phyloP scores from a whole-genome alignment of 2,888 invertebrate genomes.

The Germaria angustata region DNA sequence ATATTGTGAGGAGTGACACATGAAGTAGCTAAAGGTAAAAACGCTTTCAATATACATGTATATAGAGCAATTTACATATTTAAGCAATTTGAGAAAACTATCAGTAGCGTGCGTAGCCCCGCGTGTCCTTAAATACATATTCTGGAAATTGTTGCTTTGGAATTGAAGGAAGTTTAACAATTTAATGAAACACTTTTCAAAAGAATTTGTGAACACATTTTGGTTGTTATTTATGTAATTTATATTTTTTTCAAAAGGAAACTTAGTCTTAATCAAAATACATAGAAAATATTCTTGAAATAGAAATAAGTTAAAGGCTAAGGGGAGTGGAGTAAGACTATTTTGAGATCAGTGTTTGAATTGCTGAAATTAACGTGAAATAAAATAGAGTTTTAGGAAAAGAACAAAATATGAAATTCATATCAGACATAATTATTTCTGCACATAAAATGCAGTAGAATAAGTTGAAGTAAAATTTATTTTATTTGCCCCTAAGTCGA shows the following conservation, averaged over 20 bases:
- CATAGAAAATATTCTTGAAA: no score
- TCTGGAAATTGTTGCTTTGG: conserved; percentile 16
- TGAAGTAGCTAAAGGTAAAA: conserved; percentile 29
- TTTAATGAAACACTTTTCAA: conserved; percentile 24
- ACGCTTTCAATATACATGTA: background rate
- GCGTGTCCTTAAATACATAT: background rate
- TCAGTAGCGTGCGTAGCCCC: background rate
- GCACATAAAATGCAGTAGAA: no score
- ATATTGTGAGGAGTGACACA: no score
- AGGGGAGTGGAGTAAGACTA: no score
- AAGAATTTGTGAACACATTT: conserved; percentile 30
- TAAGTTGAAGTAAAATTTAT: no score
- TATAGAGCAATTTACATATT: conserved; percentile 28
- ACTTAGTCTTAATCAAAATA: background rate
- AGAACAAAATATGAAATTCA: no score
- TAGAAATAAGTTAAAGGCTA: no score
- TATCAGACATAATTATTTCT: no score
- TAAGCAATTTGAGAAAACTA: conserved; percentile 29
- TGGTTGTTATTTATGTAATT: background rate
- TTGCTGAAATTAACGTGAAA: no score
- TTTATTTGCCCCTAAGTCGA: no score
- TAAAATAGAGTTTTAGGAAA: no score
- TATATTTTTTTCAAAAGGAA: conserved; percentile 4
- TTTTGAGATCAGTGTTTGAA: no score
- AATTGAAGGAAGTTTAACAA: conserved; percentile 16